Evolutionary conservation across 2,888 invertebrate species (phyloP).

Genomic region (Ennomos fuscantarius): DNA sequence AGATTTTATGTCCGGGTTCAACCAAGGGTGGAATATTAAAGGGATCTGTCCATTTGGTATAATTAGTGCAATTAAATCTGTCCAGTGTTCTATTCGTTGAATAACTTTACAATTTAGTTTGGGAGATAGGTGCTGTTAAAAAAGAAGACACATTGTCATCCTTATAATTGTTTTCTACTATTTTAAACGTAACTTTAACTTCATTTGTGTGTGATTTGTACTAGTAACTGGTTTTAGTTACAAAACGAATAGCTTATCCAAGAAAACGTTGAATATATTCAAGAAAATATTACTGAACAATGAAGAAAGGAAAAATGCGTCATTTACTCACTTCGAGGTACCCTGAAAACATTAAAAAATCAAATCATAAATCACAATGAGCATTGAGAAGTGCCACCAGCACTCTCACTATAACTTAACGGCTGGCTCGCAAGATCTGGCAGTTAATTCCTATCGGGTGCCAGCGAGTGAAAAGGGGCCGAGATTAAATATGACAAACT

Average conservation of each 20-base stretch:
- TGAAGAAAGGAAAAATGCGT: too few species aligned
- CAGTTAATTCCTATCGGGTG: constrained; percentile 36
- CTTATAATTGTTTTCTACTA: too few species aligned
- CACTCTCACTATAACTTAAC: constrained; percentile 14
- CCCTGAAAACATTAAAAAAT: too few species aligned
- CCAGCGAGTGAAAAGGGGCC: constrained; percentile 30
- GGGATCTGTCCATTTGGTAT: constrained; percentile 22
- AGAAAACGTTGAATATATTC: too few species aligned
- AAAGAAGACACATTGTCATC: too few species aligned
- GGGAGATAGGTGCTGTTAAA: neutral
- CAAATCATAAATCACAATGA: too few species aligned
- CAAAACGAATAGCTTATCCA: too few species aligned
- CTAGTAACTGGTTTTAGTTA: too few species aligned
- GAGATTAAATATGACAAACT: constrained; percentile 30
- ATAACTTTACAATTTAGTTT: constrained; percentile 14
- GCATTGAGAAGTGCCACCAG: constrained; percentile 24
- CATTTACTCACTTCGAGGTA: too few species aligned
- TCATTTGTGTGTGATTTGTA: too few species aligned
- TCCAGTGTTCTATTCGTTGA: constrained; percentile 17
- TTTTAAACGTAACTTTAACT: too few species aligned
- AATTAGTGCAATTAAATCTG: constrained; percentile 21
- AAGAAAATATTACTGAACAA: too few species aligned
- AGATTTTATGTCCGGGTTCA: neutral
- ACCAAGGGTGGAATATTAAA: constrained; percentile 12
- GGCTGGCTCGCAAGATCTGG: constrained; percentile 26